Base-by-base conservation (phyloP, 1,140 invertebrate species). In the Phthorimaea operculella region DNA sequence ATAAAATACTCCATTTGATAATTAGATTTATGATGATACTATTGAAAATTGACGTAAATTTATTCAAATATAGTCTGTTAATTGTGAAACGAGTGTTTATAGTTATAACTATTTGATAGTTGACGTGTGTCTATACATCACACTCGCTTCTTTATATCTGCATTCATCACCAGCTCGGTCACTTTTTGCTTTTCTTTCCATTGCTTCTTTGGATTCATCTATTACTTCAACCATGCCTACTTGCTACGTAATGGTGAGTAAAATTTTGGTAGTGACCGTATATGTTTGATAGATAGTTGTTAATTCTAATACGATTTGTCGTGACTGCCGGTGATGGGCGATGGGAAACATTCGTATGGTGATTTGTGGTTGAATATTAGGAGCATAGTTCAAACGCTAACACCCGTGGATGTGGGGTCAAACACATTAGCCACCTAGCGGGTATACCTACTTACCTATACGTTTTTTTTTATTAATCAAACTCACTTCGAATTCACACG, bases 381-480 rank as follows among this genome's bases (percentile, higher is more conserved):
- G 77, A 79, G 78, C 76, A 69, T 69, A 75, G 80, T 76, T 81
- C 78, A 81, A 79, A 75, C 54, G 75, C 73, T 79, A 79, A 80
- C 76, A 79, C 72, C 65, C 65, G 68, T 66, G 57, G 64, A 74
- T 72, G 70, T 51, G 69, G 62, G 80, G 80, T 83, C 78, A 80
- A 80, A 80, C 72, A 62, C 80, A 83, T 83, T 83, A 83, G 79
- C 78, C 78, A 82, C 78, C 77, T 79, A 83, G 74, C 73, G 77
- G 72, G 77, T 64, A 67, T 57, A 55, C 62, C 54, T 64, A 58
- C 58, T 66, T 70, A 68, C 69, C n/a, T n/a, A n/a, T n/a, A n/a
- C n/a, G n/a, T n/a, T n/a, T 74, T 62, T 55, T 28, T 70, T 69
- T 76, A 75, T 79, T 72, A 78, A 80, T 80, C 75, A 79, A 73